A percentile compares a stretch with the other conserved stretches of the same genome.
These are phyloP conservation scores for Hyla sarda DNA, from an alignment of 2,113 vertebrate species.

Conservation along the genomic window DNA sequence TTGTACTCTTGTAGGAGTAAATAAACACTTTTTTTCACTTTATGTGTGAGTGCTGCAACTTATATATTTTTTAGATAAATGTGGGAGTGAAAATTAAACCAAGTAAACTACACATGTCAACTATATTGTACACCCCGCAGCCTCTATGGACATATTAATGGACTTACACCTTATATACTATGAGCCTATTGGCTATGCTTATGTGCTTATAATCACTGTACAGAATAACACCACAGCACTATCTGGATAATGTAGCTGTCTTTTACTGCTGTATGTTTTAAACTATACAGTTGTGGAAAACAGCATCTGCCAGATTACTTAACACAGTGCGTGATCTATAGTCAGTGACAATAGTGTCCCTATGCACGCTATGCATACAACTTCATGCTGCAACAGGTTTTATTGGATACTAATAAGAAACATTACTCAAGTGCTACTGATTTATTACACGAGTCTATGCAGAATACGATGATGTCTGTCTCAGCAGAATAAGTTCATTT, in stretches of 20 bases:
- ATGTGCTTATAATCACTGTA: too few relatives aligned
- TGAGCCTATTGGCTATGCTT: too few relatives aligned
- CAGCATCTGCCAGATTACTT: slow-evolving; percentile 27
- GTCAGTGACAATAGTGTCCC: neutral
- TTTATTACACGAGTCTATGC: slow-evolving; percentile 25
- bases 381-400: slow-evolving; percentile 1
- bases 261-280: neutral
- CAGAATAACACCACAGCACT: neutral
- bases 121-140: too few relatives aligned
- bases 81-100: too few relatives aligned
- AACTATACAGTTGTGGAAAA: neutral
- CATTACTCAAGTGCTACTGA: slow-evolving; percentile 11
- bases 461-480: slow-evolving; percentile 15
- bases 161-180: too few relatives aligned
- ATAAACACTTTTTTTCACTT: too few relatives aligned
- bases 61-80: too few relatives aligned
- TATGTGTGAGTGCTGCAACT: too few relatives aligned
- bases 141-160: too few relatives aligned
- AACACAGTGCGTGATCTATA: neutral
- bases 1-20: too few relatives aligned
- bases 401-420: slow-evolving; percentile 35
- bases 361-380: neutral
- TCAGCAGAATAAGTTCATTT: neutral
- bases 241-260: neutral
- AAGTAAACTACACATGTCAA: too few relatives aligned